Evolutionary conservation across 1,140 invertebrate species (phyloP).

Genomic region (Achatina immaculata): DNA sequence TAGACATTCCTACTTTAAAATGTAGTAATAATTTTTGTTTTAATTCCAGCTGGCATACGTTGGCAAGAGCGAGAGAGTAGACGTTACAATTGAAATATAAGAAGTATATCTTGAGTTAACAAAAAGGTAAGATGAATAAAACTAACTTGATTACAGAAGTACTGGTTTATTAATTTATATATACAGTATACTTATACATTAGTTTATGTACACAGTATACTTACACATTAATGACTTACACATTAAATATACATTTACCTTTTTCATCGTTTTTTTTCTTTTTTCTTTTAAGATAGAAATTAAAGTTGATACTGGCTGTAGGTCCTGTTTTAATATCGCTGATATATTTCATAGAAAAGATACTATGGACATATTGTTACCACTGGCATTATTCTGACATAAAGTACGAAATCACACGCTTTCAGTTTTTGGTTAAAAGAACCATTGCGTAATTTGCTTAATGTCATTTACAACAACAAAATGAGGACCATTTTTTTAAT

Average conservation of each 20-base stretch:
- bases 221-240: not conserved
- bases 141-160: not conserved
- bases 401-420: not conserved
- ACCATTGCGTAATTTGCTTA: not conserved
- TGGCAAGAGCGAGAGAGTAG: too few relatives aligned
- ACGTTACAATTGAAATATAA: too few relatives aligned
- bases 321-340: not conserved
- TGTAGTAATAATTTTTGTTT: too few relatives aligned
- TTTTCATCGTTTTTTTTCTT: not conserved
- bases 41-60: not conserved
- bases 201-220: not conserved
- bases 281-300: not conserved
- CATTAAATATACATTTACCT: not conserved
- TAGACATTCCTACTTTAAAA: too few relatives aligned
- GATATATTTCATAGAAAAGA: not conserved
- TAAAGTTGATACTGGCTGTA: not conserved
- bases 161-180: not conserved
- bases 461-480: not conserved
- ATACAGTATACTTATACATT: not conserved
- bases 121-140: not conserved
- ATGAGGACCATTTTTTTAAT: not conserved
- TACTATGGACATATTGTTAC: not conserved
- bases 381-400: not conserved
- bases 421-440: too few relatives aligned
- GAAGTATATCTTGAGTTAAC: too few relatives aligned